Base-by-base conservation (phyloP, 2,113 vertebrate species). In the Cynocephalus volans region DNA sequence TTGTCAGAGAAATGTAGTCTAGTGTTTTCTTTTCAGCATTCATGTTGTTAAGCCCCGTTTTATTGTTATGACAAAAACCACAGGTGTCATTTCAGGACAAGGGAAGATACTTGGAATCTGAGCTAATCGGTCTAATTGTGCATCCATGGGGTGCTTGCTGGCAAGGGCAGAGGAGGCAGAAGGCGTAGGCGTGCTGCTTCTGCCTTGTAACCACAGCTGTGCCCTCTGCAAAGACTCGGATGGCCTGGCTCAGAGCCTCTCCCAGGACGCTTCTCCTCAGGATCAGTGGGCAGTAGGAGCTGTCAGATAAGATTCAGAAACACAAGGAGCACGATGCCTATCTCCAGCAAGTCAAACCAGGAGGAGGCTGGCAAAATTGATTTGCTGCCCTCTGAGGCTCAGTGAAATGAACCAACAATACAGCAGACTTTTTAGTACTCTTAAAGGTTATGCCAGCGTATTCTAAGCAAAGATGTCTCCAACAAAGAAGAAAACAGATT, bases 381-480 rank as follows among this genome's bases (percentile, higher is more conserved):
- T 79, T 19, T 36, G 5, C 65, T 56, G 33, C 54, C 13, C 26
- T 65, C 24, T 15, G 52, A 28, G 58, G 17, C 54, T 70, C 18
- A 0, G 23, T 1, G 33, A 21, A 65, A 14, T 8, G 15, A 90
- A 48, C 41, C 56, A 18, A 17, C 36, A n/a, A 3, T 0, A 5
- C 0, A 33, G 56, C 0, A 19, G 4, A 11, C 31, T 0, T 1
- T 10, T 15, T 3, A n/a, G 9, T 45, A 26, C 31, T 45, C 69
- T 45, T 41, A 52, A 6, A 18, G 58, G 26, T 4, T 11, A 17
- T 33, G 14, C 17, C 56, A 8, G 50, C 0, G 0, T 24, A 4
- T 17, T 62, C 52, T 45, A 15, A 31, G 54, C 48, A 24, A 84
- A 70, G n/a, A 13, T 2, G 5, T 45, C 31, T 14, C 48, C 64